Conservation (phyloP, 2,888 invertebrate species). For the Chironomus tentans region DNA sequence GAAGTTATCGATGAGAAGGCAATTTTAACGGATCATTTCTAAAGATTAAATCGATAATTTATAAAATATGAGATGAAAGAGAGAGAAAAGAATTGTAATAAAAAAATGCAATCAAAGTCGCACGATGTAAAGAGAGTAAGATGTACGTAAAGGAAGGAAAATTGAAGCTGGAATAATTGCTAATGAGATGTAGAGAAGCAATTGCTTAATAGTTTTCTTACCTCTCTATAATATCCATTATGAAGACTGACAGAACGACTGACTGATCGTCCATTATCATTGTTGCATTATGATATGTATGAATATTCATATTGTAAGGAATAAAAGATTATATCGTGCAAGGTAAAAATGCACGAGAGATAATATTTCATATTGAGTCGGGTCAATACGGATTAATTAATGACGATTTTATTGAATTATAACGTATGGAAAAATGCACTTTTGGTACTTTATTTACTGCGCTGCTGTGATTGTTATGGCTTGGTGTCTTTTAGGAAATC, state of each 20-base stretch:
- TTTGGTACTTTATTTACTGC: no score
- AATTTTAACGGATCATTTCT: constrained; percentile 13
- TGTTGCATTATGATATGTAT: neutral
- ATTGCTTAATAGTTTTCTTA: neutral
- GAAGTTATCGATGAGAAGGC: neutral
- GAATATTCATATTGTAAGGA: neutral
- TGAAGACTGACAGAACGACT: no score
- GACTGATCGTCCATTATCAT: neutral
- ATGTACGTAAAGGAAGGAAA: neutral
- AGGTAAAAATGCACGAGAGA: no score
- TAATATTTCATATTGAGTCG: no score
- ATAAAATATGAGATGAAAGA: neutral
- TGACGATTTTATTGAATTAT: no score
- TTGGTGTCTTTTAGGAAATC: no score
- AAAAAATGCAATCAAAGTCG: constrained; percentile 1
- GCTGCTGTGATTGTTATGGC: no score
- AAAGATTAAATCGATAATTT: neutral
- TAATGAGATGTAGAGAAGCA: constrained; percentile 5
- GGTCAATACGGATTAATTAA: no score
- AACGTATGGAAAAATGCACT: no score
- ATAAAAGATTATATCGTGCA: no score
- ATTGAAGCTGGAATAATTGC: constrained; percentile 6
- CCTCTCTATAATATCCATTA: neutral
- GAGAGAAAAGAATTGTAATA: neutral
- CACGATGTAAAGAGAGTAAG: neutral